phyloP scores from a whole-genome alignment of 2,797 vertebrate species.

The Caiman crocodilus region DNA sequence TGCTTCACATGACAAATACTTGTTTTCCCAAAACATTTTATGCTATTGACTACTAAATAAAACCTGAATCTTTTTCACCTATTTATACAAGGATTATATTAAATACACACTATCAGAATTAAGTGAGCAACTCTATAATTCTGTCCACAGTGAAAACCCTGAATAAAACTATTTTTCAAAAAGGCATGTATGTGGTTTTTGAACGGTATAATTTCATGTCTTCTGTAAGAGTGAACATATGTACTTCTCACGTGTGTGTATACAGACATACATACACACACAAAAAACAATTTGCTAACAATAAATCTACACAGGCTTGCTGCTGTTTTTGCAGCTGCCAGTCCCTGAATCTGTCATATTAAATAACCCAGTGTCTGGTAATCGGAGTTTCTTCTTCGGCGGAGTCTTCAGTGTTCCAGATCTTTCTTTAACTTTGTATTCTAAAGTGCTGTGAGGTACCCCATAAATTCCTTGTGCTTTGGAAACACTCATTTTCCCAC shows the following conservation, averaged over 20 bases:
- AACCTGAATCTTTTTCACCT: slow-evolving; percentile 93
- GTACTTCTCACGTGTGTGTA: slow-evolving; percentile 84
- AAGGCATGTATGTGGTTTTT: slow-evolving; percentile 98
- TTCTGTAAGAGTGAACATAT: slow-evolving; percentile 91
- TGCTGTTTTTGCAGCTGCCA: slow-evolving; percentile 88
- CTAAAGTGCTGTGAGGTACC: slow-evolving; percentile 99
- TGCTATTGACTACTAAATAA: slow-evolving; percentile 90
- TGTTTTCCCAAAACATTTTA: slow-evolving; percentile 83
- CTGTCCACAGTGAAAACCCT: slow-evolving; percentile 97
- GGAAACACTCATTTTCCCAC: slow-evolving; percentile 98
- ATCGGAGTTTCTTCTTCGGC: slow-evolving; percentile 97
- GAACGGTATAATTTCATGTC: slow-evolving; percentile 90
- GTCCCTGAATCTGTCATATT: slow-evolving; percentile 96
- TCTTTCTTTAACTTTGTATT: slow-evolving; percentile 99
- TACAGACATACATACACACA: slow-evolving; percentile 66
- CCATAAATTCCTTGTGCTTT: slow-evolving; percentile 99
- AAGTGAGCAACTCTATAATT: slow-evolving; percentile 88
- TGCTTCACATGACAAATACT: slow-evolving; percentile 94
- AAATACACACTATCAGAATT: slow-evolving; percentile 89
- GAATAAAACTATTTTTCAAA: slow-evolving; percentile 93
- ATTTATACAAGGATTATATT: slow-evolving; percentile 87
- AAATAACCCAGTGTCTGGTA: slow-evolving; percentile 89
- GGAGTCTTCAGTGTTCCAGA: slow-evolving; percentile 98
- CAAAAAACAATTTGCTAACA: slow-evolving; percentile 74
- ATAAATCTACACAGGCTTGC: slow-evolving; percentile 90